These are phyloP conservation scores for Brachionus rubens DNA, from an alignment of 1,140 invertebrate species.

Conservation along the genomic window DNA sequence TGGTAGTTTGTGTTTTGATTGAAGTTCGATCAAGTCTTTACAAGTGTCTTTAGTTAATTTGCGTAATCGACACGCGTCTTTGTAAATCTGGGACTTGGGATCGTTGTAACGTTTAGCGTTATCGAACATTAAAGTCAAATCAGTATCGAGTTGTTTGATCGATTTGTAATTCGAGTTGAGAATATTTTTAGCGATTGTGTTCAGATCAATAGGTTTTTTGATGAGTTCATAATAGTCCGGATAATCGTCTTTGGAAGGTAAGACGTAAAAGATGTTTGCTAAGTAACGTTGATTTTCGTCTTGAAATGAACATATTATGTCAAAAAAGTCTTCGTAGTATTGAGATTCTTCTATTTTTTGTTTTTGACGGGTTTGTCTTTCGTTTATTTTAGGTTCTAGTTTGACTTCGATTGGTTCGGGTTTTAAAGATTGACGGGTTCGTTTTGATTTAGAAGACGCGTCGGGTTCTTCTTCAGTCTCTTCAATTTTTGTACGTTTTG, in stretches of 20 bases:
- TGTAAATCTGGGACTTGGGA: constrained; percentile 91
- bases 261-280: constrained; percentile 88
- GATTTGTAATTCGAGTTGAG: constrained; percentile 69
- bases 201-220: constrained; percentile 89
- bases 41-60: constrained; percentile 68
- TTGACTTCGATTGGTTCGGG: neutral
- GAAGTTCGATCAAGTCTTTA: neutral
- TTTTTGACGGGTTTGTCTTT: constrained; percentile 10
- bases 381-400: neutral
- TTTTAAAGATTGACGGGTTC: neutral
- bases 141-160: constrained; percentile 82
- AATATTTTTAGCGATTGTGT: constrained; percentile 71
- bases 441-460: neutral
- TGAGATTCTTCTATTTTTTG: constrained; percentile 10
- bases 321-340: constrained; percentile 41
- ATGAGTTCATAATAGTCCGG: constrained; percentile 97
- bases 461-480: neutral
- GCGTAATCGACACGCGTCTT: constrained; percentile 87
- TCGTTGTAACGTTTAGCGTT: constrained; percentile 93
- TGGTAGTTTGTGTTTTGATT: neutral
- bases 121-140: constrained; percentile 87
- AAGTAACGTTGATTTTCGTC: constrained; percentile 69
- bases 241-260: constrained; percentile 84
- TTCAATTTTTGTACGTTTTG: neutral
- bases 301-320: constrained; percentile 45